phyloP scores from a whole-genome alignment of 2,113 vertebrate species.

The Tupaia tana region DNA sequence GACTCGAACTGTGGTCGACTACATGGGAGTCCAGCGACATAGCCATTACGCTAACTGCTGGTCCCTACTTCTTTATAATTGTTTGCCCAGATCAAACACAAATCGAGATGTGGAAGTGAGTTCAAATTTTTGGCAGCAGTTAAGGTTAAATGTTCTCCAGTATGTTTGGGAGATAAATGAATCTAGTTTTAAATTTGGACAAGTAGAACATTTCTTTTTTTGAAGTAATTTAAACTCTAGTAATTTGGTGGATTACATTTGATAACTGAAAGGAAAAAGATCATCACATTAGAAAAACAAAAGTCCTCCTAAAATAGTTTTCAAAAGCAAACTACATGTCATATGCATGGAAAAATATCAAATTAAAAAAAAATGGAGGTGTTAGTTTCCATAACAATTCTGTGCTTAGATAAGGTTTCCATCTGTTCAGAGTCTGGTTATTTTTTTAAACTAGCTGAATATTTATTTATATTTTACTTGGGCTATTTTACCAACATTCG shows the following conservation, averaged over 20 bases:
- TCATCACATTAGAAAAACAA: background rate
- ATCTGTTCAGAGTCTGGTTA: background rate
- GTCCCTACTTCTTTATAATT: background rate
- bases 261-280: background rate
- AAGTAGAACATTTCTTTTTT: background rate
- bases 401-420: background rate
- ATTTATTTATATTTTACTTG: constrained; percentile 44
- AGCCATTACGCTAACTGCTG: no score
- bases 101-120: constrained; percentile 61
- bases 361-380: background rate
- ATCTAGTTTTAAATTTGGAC: background rate
- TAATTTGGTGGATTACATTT: constrained; percentile 4
- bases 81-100: constrained; percentile 64
- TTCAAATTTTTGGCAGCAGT: constrained; percentile 44
- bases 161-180: background rate
- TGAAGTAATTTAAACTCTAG: background rate
- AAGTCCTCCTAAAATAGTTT: background rate
- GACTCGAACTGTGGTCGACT: no score
- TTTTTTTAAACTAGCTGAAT: background rate
- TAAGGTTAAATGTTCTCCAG: constrained; percentile 11
- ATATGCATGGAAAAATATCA: background rate
- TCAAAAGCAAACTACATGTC: background rate
- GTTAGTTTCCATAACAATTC: constrained; percentile 29
- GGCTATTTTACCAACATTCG: background rate
- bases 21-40: no score